A percentile compares a stretch with the other conserved stretches of the same genome.
Evolutionary conservation across 2,888 invertebrate genomes (phyloP).

Genomic region (Macrostomum cliftonense): DNA sequence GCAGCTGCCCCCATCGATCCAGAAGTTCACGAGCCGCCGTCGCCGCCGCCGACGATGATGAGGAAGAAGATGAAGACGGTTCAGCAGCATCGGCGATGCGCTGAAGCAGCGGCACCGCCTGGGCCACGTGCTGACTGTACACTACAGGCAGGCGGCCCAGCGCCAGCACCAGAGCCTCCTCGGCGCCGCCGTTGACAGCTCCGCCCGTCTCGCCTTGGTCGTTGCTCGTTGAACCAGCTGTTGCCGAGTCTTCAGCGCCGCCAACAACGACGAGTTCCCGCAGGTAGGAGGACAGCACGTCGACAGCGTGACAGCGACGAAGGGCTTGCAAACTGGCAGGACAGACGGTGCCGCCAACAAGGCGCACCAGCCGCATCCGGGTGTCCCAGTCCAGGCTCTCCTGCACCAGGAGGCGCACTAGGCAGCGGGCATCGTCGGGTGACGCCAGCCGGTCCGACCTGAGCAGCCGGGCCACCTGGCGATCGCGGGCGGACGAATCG

Average conservation of each 20-base stretch:
- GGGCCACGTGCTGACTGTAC: too few relatives aligned
- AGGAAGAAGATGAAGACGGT: too few relatives aligned
- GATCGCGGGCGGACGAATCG: conserved; percentile 8
- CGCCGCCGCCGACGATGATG: conserved; percentile 44
- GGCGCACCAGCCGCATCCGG: conserved; percentile 1
- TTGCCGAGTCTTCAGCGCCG: too few relatives aligned
- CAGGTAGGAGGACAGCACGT: conserved; percentile 9
- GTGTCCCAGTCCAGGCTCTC: conserved; percentile 7
- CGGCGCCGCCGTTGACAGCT: too few relatives aligned
- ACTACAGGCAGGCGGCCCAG: too few relatives aligned
- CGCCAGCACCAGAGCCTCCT: too few relatives aligned
- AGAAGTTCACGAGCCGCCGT: conserved; percentile 17
- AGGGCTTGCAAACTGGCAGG: conserved; percentile 5
- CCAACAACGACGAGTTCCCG: conserved; percentile 1
- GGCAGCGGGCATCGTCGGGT: not conserved
- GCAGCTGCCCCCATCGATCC: too few relatives aligned
- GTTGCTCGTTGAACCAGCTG: too few relatives aligned
- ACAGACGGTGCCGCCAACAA: not conserved
- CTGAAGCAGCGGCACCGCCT: too few relatives aligned
- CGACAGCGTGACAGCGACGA: conserved; percentile 9
- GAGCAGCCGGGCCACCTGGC: conserved; percentile 1
- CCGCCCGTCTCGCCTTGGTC: too few relatives aligned
- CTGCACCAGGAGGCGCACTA: conserved; percentile 3
- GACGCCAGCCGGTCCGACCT: not conserved
- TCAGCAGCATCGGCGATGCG: not conserved